Evolutionary conservation across 2,113 vertebrate species (phyloP).

Genomic region (Zosterops hypoxanthus): DNA sequence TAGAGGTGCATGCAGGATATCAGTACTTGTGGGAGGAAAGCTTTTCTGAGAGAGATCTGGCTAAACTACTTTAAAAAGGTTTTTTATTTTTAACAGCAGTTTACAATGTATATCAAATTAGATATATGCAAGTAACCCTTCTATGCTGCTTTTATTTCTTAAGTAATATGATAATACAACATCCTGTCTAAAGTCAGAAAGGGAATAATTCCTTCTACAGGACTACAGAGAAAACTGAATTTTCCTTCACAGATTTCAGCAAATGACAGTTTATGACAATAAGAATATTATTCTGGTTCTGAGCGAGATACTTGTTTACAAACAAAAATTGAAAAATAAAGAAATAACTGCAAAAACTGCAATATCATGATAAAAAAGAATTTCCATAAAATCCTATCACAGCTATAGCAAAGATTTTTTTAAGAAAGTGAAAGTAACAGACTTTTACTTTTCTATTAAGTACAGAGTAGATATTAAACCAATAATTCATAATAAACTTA

Average conservation of each 20-base stretch:
- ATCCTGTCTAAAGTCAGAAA: not conserved
- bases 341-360: not conserved
- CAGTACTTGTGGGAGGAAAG: not conserved
- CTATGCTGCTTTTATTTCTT: not conserved
- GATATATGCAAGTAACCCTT: not conserved
- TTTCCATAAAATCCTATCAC: not conserved
- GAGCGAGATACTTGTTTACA: not conserved
- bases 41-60: not conserved
- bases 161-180: not conserved
- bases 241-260: not conserved
- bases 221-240: not conserved
- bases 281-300: not conserved
- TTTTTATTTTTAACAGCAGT: not conserved
- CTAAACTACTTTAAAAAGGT: not conserved
- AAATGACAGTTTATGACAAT: not conserved
- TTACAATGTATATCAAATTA: not conserved
- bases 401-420: not conserved
- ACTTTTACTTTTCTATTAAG: slow-evolving; percentile 17
- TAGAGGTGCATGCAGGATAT: not conserved
- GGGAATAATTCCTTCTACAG: not conserved
- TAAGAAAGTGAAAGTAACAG: not conserved
- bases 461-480: slow-evolving; percentile 47
- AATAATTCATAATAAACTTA: slow-evolving; percentile 60
- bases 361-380: not conserved
- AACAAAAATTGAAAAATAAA: not conserved